These are phyloP conservation scores for Crossaster papposus DNA, from an alignment of 53 echinoderm and acorn worm species.

Conservation along the genomic window DNA sequence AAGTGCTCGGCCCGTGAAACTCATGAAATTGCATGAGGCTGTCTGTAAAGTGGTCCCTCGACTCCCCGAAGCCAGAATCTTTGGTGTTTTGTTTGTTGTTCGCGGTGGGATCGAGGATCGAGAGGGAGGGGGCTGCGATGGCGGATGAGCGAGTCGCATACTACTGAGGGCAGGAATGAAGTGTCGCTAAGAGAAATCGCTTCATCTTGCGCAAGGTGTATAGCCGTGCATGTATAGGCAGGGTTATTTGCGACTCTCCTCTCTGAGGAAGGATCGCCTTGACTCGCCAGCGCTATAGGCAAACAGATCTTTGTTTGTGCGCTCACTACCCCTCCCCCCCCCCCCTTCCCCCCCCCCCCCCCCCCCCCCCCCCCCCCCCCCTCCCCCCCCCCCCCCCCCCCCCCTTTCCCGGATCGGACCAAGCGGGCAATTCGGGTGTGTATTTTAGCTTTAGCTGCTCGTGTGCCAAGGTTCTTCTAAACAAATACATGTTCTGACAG, in stretches of 20 bases:
- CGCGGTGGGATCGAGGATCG: not conserved
- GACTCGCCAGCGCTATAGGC: not conserved
- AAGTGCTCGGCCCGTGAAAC: slow-evolving; percentile 36
- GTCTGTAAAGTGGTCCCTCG: not conserved
- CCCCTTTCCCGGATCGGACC: too few species aligned
- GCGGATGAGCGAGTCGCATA: not conserved
- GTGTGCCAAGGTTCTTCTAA: not conserved
- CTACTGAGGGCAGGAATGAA: not conserved
- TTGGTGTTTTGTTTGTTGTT: not conserved
- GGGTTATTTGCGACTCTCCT: slow-evolving; percentile 1
- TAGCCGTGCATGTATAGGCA: not conserved
- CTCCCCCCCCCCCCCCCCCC: too few species aligned
- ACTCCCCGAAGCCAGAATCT: not conserved
- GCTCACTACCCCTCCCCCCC: not conserved
- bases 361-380: too few species aligned
- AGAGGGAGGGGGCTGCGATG: not conserved
- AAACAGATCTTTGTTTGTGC: slow-evolving; percentile 11
- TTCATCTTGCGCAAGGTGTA: not conserved
- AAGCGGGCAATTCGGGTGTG: not conserved
- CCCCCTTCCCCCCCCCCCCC: too few species aligned
- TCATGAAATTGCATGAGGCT: slow-evolving; percentile 47
- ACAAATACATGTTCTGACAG: not conserved
- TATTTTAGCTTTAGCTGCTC: not conserved
- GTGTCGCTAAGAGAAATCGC: not conserved
- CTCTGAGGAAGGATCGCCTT: not conserved